A percentile compares a stretch with the other conserved stretches of the same genome.
Conservation (phyloP, 2,888 invertebrate species). For the Halocaridina rubra region DNA sequence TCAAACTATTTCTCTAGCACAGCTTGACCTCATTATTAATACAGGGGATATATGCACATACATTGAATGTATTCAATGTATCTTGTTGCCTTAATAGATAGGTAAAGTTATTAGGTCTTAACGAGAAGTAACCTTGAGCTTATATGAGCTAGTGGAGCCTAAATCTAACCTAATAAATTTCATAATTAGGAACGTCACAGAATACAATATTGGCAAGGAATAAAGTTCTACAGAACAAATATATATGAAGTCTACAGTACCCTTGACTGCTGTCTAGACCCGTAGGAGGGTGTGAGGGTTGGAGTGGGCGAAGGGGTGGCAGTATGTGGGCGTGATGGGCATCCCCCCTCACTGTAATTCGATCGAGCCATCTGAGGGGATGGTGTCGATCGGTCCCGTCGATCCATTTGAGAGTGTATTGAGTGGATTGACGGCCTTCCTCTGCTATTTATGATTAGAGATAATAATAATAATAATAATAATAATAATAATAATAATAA, state of each 20-base stretch:
- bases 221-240: background rate
- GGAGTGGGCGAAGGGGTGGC: constrained; percentile 19
- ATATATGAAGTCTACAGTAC: background rate
- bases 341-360: background rate
- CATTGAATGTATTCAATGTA: too few relatives aligned
- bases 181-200: too few relatives aligned
- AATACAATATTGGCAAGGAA: background rate
- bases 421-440: constrained; percentile 54
- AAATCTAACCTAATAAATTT: too few relatives aligned
- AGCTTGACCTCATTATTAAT: too few relatives aligned
- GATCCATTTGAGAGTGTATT: constrained; percentile 51
- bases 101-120: too few relatives aligned
- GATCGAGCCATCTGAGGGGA: constrained; percentile 42
- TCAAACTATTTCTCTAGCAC: too few relatives aligned
- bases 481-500: background rate
- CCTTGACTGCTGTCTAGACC: constrained; percentile 26
- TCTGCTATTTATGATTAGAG: too few relatives aligned
- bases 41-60: too few relatives aligned
- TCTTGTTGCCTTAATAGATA: too few relatives aligned
- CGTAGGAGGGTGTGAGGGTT: constrained; percentile 33
- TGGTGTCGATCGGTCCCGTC: constrained; percentile 45
- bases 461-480: background rate
- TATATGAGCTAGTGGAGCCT: too few relatives aligned
- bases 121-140: too few relatives aligned
- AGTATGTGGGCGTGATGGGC: background rate